Evolutionary conservation across 2,888 invertebrate species (phyloP).

Genomic region (Bellardia pandia): DNA sequence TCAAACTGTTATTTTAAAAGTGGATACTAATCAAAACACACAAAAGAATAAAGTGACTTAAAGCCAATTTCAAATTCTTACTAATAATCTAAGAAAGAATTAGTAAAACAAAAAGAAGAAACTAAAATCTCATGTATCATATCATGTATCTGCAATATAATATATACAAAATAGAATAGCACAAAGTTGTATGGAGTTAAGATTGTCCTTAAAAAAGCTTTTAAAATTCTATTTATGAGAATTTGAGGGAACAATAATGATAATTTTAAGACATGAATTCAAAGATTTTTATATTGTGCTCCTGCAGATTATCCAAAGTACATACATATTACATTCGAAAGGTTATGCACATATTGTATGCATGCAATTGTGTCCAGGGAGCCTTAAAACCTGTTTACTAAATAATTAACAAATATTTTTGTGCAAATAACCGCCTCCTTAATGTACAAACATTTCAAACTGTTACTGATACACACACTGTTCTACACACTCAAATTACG

Average conservation of each 20-base stretch:
- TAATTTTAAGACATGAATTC: too few relatives aligned
- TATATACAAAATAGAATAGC: not conserved
- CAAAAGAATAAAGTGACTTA: constrained; percentile 27
- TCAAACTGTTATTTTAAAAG: constrained; percentile 39
- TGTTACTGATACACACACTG: too few relatives aligned
- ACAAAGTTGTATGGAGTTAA: not conserved
- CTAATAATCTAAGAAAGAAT: constrained; percentile 48
- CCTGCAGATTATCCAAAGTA: too few relatives aligned
- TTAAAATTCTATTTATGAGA: not conserved
- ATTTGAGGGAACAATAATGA: too few relatives aligned
- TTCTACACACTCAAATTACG: too few relatives aligned
- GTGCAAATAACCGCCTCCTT: not conserved
- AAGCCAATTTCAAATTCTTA: constrained; percentile 56
- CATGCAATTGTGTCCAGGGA: too few relatives aligned
- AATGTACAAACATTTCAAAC: not conserved
- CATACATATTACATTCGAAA: too few relatives aligned
- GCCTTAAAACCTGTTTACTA: too few relatives aligned
- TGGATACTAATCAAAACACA: constrained; percentile 52
- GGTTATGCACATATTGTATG: too few relatives aligned
- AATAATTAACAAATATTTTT: too few relatives aligned
- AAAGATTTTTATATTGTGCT: too few relatives aligned
- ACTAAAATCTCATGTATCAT: constrained; percentile 56
- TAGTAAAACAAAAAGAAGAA: constrained; percentile 48
- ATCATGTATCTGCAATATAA: constrained; percentile 13
- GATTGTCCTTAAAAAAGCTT: not conserved